Conservation (phyloP, 2,888 invertebrate species). For the Yponomeuta sedellus region DNA sequence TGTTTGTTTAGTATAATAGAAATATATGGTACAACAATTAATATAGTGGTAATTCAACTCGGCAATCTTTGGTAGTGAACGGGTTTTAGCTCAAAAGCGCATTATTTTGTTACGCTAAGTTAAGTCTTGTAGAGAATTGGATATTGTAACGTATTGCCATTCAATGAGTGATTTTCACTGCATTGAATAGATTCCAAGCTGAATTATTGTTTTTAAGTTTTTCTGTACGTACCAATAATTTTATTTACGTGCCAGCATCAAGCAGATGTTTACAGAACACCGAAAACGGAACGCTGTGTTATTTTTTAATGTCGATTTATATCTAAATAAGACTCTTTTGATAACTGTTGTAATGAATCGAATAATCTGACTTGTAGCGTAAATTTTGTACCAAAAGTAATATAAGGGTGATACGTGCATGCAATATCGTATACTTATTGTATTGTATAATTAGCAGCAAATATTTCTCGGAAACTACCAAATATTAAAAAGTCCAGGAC, state of each 20-base stretch:
- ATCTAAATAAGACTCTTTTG: neutral
- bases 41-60: neutral
- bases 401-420: neutral
- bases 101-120: too few species aligned
- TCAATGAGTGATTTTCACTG: too few species aligned
- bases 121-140: too few species aligned
- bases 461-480: neutral
- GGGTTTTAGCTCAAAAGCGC: too few species aligned
- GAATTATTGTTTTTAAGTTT: neutral
- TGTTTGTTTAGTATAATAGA: slow-evolving; percentile 33
- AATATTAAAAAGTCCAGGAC: neutral
- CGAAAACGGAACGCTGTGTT: slow-evolving; percentile 4
- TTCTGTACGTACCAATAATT: neutral
- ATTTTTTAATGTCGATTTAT: neutral
- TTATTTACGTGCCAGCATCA: slow-evolving; percentile 14
- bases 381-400: slow-evolving; percentile 13
- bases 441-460: neutral
- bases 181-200: neutral
- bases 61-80: neutral
- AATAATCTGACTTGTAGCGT: slow-evolving; percentile 6
- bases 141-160: too few species aligned
- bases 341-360: slow-evolving; percentile 6
- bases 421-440: neutral
- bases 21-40: neutral
- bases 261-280: neutral